A percentile compares a stretch with the other conserved stretches of the same genome.
phyloP scores from a whole-genome alignment of 2,113 vertebrate genomes.

The Bos indicus region DNA sequence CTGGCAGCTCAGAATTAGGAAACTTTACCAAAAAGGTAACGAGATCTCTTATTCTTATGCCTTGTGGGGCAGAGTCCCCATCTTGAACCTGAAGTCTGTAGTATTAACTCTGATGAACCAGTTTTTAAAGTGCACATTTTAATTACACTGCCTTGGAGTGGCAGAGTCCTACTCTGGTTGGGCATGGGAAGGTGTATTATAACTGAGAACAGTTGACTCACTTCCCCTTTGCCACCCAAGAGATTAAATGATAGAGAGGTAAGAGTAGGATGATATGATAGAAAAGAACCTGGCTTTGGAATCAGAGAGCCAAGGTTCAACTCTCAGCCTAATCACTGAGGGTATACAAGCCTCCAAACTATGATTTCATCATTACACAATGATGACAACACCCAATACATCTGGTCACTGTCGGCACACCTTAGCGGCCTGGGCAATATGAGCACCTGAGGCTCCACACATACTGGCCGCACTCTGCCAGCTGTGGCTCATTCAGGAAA shows the following conservation, averaged over 20 bases:
- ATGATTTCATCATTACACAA: not conserved
- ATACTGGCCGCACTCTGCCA: not conserved
- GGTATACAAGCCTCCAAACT: too few relatives aligned
- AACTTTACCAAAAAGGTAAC: conserved; percentile 85
- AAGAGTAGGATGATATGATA: not conserved
- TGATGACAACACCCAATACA: not conserved
- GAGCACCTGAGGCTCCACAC: not conserved
- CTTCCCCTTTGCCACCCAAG: not conserved
- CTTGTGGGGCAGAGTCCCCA: not conserved
- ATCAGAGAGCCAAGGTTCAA: not conserved
- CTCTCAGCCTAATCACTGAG: not conserved
- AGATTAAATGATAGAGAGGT: not conserved
- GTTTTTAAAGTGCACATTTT: too few relatives aligned
- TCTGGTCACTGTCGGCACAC: too few relatives aligned
- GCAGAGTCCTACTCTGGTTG: too few relatives aligned
- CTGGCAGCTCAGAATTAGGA: conserved; percentile 71
- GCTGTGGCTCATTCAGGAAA: not conserved
- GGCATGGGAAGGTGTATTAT: not conserved
- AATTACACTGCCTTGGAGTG: too few relatives aligned
- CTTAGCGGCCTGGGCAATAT: not conserved
- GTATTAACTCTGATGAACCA: too few relatives aligned
- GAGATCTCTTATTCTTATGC: not conserved
- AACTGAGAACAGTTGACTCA: not conserved
- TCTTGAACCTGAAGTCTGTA: not conserved
- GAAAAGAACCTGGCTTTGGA: not conserved